Percentiles rank a stretch among this genome's conserved stretches.
Conservation (phyloP, 2,113 vertebrate species). For the Dicerorhinus sumatrensis region DNA sequence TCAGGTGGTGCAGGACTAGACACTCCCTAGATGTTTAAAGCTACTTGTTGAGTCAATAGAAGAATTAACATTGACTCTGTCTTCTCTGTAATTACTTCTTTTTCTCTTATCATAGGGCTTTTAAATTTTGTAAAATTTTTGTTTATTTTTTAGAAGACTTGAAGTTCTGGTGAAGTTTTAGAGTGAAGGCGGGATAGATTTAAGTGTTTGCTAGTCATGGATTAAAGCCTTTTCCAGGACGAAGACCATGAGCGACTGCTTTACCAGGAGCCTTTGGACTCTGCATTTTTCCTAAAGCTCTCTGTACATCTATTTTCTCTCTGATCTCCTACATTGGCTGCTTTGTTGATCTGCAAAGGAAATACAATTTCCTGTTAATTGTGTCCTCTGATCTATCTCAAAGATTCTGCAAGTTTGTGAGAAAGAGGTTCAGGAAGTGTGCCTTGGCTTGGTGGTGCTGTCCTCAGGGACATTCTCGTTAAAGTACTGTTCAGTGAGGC, state of each 20-base stretch:
- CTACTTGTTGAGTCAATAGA: neutral
- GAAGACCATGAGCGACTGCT: neutral
- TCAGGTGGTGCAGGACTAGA: neutral
- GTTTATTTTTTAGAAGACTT: neutral
- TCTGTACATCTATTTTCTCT: neutral
- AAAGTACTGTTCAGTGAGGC: neutral
- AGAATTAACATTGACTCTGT: neutral
- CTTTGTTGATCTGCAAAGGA: constrained; percentile 57
- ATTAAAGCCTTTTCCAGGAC: neutral
- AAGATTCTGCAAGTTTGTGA: constrained; percentile 57
- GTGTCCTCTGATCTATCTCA: constrained; percentile 51
- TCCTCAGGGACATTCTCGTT: constrained; percentile 33
- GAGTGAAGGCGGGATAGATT: neutral
- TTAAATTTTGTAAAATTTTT: neutral
- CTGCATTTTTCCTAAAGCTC: neutral
- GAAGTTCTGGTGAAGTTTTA: neutral
- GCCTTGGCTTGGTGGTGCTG: neutral
- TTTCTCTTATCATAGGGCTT: neutral
- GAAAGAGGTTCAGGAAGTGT: constrained; percentile 20
- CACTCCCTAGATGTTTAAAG: neutral
- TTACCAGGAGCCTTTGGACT: neutral
- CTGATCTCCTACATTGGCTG: constrained; percentile 20
- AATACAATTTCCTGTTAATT: constrained; percentile 63
- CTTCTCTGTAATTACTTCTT: neutral
- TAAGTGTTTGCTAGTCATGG: neutral